Base-by-base conservation (phyloP, 2,113 vertebrate species). In the Erythrocercus mccallii region DNA sequence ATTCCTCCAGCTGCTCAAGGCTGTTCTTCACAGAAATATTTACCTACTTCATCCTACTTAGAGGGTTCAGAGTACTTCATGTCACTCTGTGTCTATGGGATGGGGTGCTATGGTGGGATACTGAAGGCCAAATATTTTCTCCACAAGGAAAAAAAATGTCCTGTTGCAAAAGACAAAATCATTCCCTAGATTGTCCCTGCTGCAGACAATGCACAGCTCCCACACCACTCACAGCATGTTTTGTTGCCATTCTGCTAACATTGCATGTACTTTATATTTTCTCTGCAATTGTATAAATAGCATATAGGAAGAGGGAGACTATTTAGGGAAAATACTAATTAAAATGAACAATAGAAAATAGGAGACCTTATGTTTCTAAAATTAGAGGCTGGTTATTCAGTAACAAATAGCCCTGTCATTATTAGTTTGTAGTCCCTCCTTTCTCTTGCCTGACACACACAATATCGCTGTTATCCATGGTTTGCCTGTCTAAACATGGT, bases 321-420 rank as follows among this genome's bases (percentile, higher is more conserved):
- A 97, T 98, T 98, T 98, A 97, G 93, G 90, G 96, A 97, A 98
- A 98, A 98, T 98, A 98, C 96, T 98, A 97, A 98, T 98, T 98
- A 98, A 98, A 97, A 95, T 24, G 91, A 97, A 98, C 98, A 98
- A 98, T 98, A 94, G 97, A 65, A 92, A 97, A 96, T 81, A 95
- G 96, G 88, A 93, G 87, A 90, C 93, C 95, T 95, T 96, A 64
- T 74, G 93, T 96, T 98, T 97, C 98, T 98, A 98, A 98, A 98
- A 98, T 98, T 98, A 97, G 97, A 98, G 97, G 81, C 96, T 95
- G 90, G 92, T 92, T 97, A 92, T 97, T 97, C 96, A 95, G 90
- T 98, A 98, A 97, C 93, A 98, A 97, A 97, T 96, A 97, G 97
- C 95, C 96, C 92, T 94, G 94, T 97, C 96, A 94, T 96, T 96